Evolutionary conservation across 2,113 vertebrate species (phyloP).

Genomic region (Pao palembangensis): DNA sequence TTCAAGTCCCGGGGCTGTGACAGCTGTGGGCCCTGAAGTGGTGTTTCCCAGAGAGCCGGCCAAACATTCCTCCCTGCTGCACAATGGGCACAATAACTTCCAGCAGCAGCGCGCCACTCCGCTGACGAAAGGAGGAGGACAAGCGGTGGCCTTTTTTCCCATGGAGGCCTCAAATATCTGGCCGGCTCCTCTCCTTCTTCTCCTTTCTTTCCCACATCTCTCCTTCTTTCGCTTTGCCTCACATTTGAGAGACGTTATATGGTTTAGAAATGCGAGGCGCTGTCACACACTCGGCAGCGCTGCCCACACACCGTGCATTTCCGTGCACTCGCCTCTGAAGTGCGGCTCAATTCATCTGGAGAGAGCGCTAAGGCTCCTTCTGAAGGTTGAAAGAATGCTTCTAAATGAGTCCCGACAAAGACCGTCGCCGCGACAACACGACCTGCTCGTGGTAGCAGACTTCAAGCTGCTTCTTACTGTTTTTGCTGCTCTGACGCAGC

Average conservation of each 20-base stretch:
- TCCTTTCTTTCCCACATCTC: conserved; percentile 28
- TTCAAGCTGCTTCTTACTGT: conserved; percentile 45
- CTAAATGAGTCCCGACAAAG: conserved; percentile 59
- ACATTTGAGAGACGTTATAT: conserved; percentile 60
- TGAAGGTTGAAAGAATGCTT: conserved; percentile 59
- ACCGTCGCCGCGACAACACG: conserved; percentile 30
- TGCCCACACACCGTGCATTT: conserved; percentile 59
- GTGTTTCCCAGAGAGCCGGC: conserved; percentile 83
- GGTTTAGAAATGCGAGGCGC: conserved; percentile 63
- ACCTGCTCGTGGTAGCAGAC: conserved; percentile 40
- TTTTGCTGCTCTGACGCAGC: conserved; percentile 34
- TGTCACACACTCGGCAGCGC: conserved; percentile 53
- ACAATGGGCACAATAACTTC: conserved; percentile 71
- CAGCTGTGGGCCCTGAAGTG: conserved; percentile 83
- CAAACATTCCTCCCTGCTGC: conserved; percentile 81
- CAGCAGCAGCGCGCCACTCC: conserved; percentile 64
- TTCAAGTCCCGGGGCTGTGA: conserved; percentile 82
- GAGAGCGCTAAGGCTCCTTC: conserved; percentile 59
- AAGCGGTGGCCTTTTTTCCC: conserved; percentile 60
- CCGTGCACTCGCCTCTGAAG: conserved; percentile 59
- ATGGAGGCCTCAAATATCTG: conserved; percentile 62
- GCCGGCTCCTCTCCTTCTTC: conserved; percentile 11
- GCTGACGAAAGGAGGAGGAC: conserved; percentile 55
- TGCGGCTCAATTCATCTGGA: conserved; percentile 61
- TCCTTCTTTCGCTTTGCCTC: conserved; percentile 37